Conservation (phyloP, 2,113 vertebrate species). For the Esox niger region DNA sequence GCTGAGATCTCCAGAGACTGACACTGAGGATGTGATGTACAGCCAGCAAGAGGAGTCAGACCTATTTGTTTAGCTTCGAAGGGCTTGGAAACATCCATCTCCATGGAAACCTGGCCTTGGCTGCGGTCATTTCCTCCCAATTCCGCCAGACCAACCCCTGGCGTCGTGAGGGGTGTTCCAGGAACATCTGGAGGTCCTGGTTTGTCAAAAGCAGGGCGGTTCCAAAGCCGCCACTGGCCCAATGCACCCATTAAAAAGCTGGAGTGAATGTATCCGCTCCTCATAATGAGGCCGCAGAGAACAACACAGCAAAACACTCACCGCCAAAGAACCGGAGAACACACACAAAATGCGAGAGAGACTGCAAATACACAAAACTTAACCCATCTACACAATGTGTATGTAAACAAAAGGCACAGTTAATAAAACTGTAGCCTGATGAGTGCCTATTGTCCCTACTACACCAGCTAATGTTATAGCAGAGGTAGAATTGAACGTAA, state of each 20-base stretch:
- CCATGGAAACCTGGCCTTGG: conserved; percentile 1
- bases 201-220: neutral
- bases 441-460: too few species aligned
- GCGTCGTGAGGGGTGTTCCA: neutral
- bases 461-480: too few species aligned
- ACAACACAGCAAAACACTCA: too few species aligned
- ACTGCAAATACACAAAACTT: neutral
- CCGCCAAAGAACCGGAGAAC: too few species aligned
- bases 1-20: neutral
- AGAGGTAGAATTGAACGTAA: too few species aligned
- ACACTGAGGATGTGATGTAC: neutral
- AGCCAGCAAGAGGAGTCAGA: neutral
- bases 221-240: too few species aligned
- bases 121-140: conserved; percentile 9
- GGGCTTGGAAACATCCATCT: neutral
- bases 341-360: too few species aligned
- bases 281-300: neutral
- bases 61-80: neutral
- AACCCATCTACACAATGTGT: neutral
- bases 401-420: too few species aligned
- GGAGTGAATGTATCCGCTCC: too few species aligned
- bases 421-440: too few species aligned
- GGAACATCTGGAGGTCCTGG: conserved; percentile 2
- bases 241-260: neutral
- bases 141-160: neutral